Evolutionary conservation across 2,113 vertebrate species (phyloP), one percentile per base, ranked within the genome.

Genomic region (Barnardius zonarius): DNA sequence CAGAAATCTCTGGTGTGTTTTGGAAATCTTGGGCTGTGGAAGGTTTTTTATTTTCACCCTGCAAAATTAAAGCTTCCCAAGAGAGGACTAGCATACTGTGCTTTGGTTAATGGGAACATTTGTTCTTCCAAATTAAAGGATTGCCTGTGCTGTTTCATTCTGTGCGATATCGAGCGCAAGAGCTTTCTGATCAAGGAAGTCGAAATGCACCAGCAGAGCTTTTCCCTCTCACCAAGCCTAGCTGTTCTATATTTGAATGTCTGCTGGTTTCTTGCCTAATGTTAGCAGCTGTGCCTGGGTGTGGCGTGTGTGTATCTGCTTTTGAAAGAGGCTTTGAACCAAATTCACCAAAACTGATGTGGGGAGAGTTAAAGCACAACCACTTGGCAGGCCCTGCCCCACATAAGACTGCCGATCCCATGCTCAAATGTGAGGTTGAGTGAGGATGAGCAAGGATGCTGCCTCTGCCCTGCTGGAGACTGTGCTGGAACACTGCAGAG

Each of bases 361-460:
- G 41, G 43, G 35, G 68, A 83, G 39, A 27, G 39, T 27, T 61
- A 44, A 83, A 82, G 62, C 17, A 11, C 72, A 90, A 2, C 7
- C 31, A 17, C 10, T 2, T 0, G 6, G 39, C 63, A 66, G 52
- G 41, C 62, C 28, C 1, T 14, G 54, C 52, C 31, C 11, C 4
- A 4, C 23, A 3, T 1, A 5, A 8, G 11, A 7, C 17, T 33
- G 23, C 20, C 0, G 2, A 22, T 79, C n/a, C 31, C 0, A 0
- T 1, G 11, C 30, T 27, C 41, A 37, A 41, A 49, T 37, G 73
- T 46, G 25, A 44, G n/a, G 28, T 67, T 46, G 57, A 24, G 22
- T 11, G 69, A 62, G 81, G 52, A 75, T 22, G 18, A 55, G 37
- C 2, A 6, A 33, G 73, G 57, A 27, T 54, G 52, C 33, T 78